Percentiles rank a stretch among this genome's conserved stretches.
These are phyloP conservation scores for Trachelus tabidus DNA, from an alignment of 2,888 invertebrate genomes.

Conservation along the genomic window DNA sequence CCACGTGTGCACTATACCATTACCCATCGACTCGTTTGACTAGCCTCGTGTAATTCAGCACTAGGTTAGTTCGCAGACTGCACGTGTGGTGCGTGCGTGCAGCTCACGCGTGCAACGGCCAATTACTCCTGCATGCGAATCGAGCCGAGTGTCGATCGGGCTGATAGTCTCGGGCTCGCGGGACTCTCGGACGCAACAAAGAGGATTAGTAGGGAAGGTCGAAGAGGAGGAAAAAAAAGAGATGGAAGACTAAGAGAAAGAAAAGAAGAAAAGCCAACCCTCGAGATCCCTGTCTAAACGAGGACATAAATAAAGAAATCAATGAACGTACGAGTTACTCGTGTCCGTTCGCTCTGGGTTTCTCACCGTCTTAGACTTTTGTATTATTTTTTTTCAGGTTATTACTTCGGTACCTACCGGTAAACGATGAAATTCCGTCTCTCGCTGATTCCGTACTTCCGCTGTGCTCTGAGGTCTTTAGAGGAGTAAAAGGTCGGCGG, in stretches of 20 bases:
- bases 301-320: background rate
- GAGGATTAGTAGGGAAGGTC: background rate
- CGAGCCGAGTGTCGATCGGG: slow-evolving; percentile 24
- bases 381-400: background rate
- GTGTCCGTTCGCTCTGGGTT: background rate
- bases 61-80: background rate
- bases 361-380: background rate
- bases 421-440: background rate
- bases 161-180: slow-evolving; percentile 14
- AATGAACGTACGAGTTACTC: background rate
- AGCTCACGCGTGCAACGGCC: slow-evolving; percentile 10
- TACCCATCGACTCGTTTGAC: background rate
- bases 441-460: background rate
- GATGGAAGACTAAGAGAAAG: slow-evolving; percentile 6
- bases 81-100: background rate
- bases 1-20: background rate
- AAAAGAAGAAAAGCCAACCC: slow-evolving; percentile 4
- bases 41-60: background rate
- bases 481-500: background rate
- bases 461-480: background rate
- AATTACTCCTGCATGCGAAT: slow-evolving; percentile 14
- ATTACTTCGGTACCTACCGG: background rate
- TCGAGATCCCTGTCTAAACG: background rate
- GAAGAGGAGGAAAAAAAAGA: background rate
- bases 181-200: background rate